These are phyloP conservation scores for Microcebus lehilahytsara DNA, from an alignment of 2,113 vertebrate genomes.

Conservation along the genomic window DNA sequence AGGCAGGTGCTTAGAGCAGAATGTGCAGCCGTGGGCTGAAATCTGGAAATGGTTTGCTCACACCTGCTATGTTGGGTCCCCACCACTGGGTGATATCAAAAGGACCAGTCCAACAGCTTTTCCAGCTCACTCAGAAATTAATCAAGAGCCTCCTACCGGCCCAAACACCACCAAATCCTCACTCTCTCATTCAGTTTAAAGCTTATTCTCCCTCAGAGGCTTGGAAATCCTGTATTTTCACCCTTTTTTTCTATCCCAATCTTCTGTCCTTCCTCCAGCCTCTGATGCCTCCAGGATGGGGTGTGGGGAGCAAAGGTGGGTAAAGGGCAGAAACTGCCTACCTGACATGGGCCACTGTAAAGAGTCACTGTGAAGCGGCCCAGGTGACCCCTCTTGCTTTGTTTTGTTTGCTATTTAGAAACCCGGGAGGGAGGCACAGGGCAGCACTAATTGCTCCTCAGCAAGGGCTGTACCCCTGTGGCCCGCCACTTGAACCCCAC, in stretches of 20 bases:
- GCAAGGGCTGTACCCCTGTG: neutral
- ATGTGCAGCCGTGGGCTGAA: neutral
- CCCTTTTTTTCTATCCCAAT: neutral
- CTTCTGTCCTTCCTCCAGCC: neutral
- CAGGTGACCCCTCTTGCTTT: neutral
- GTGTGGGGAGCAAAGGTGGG: neutral
- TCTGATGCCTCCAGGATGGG: neutral
- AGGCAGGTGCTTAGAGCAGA: neutral
- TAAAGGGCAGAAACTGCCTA: neutral
- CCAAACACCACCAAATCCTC: neutral
- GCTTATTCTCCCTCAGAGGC: neutral
- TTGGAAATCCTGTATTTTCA: neutral
- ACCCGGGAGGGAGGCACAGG: neutral
- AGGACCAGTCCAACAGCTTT: neutral
- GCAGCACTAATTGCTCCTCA: neutral
- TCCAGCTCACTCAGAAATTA: neutral
- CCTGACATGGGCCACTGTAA: neutral
- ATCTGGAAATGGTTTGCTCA: neutral
- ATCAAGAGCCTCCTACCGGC: neutral
- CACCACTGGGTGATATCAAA: neutral
- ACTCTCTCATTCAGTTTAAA: neutral
- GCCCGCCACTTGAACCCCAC: neutral
- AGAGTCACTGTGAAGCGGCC: neutral
- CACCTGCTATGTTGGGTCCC: neutral
- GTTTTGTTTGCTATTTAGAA: neutral